phyloP scores from a whole-genome alignment of 1,140 invertebrate species.

The Agrypnia vestita region DNA sequence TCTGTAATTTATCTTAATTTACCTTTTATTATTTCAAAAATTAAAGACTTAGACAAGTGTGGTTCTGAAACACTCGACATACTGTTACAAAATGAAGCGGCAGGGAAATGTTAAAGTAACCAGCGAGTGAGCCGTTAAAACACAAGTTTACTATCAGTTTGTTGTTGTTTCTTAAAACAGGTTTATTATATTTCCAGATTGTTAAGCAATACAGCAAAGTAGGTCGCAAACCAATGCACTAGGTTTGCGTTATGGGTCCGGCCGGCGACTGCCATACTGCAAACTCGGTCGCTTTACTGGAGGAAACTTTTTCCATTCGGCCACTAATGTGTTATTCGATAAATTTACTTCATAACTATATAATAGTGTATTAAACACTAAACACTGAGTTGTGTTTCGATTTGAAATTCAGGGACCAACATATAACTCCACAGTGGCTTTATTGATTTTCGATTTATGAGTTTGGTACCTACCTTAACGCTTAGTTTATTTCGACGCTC shows the following conservation, averaged over 20 bases:
- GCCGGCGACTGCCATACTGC: conserved; percentile 23
- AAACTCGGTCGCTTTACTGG: conserved; percentile 1
- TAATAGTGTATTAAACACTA: conserved; percentile 29
- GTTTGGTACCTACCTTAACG: too few species aligned
- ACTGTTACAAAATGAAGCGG: too few species aligned
- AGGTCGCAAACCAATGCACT: conserved; percentile 32
- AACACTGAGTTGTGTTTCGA: background rate
- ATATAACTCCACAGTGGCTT: too few species aligned
- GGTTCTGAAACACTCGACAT: too few species aligned
- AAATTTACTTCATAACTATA: conserved; percentile 20
- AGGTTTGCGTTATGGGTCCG: background rate
- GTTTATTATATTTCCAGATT: conserved; percentile 49
- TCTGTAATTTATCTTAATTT: too few species aligned
- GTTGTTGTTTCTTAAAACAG: conserved; percentile 21
- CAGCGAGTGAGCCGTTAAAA: background rate
- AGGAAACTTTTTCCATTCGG: conserved; percentile 46
- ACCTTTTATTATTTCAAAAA: too few species aligned
- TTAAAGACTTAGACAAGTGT: too few species aligned
- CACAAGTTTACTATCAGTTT: background rate
- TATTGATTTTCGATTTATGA: too few species aligned
- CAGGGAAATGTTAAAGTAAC: background rate
- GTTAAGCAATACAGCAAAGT: conserved; percentile 33
- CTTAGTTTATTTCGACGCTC: too few species aligned
- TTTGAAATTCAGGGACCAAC: background rate
- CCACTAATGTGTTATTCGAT: conserved; percentile 35